Evolutionary conservation across 1,140 invertebrate species (phyloP).

Genomic region (Drosophila gunungcola): DNA sequence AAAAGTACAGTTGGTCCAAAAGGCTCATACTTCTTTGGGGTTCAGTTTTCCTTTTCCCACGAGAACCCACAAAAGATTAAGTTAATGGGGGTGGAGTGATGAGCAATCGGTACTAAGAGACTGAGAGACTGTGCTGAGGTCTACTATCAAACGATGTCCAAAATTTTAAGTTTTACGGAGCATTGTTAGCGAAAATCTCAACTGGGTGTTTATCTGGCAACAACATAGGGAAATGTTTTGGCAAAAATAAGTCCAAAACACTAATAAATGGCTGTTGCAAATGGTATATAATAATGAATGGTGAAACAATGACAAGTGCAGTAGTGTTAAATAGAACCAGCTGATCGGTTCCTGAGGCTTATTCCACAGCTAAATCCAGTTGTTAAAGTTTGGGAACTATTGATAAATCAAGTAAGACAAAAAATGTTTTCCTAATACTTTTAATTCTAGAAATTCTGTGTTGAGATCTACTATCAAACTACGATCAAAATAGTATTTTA

Average conservation of each 20-base stretch:
- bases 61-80: conserved; percentile 28
- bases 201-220: conserved; percentile 55
- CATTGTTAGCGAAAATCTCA: conserved; percentile 79
- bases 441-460: conserved; percentile 25
- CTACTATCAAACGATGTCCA: conserved; percentile 80
- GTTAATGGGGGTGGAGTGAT: conserved; percentile 19
- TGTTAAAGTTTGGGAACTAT: no score
- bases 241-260: conserved; percentile 24
- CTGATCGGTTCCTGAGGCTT: no score
- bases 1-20: conserved; percentile 76
- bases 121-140: conserved; percentile 56
- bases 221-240: conserved; percentile 34
- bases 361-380: no score
- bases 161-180: conserved; percentile 33
- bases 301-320: not conserved
- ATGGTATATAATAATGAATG: not conserved
- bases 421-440: no score
- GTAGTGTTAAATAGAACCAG: no score
- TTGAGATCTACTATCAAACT: conserved; percentile 78
- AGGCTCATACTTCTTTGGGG: conserved; percentile 52
- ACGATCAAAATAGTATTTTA: conserved; percentile 34
- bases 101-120: conserved; percentile 19
- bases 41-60: conserved; percentile 37
- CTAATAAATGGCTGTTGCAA: conserved; percentile 34
- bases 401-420: no score